Evolutionary conservation across 2,888 invertebrate species (phyloP).

Genomic region (Dynastes tityus): DNA sequence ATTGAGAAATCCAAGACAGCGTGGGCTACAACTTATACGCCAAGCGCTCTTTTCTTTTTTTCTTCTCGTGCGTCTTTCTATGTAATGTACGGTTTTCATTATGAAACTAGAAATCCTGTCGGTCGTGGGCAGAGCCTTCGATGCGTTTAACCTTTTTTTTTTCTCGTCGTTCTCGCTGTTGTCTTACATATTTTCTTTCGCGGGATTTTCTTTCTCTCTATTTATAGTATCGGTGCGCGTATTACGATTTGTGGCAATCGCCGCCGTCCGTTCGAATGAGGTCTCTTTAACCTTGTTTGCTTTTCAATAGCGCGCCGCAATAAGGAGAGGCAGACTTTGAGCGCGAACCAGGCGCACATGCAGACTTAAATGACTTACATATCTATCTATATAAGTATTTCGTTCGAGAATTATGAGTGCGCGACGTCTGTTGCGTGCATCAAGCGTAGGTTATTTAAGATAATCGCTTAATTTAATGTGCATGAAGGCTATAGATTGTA

Average conservation of each 20-base stretch:
- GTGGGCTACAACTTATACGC: conserved; percentile 13
- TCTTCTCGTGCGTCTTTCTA: not conserved
- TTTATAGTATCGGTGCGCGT: conserved; percentile 28
- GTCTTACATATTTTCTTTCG: not conserved
- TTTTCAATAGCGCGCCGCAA: conserved; percentile 8
- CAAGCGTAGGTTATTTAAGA: not conserved
- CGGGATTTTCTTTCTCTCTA: conserved; percentile 41
- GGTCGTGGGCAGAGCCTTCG: conserved; percentile 29
- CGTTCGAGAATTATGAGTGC: conserved; percentile 1
- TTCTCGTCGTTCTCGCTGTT: too few species aligned
- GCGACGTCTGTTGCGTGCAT: not conserved
- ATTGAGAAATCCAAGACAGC: conserved; percentile 34
- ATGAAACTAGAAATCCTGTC: conserved; percentile 43
- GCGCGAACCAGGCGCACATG: not conserved
- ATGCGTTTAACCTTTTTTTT: conserved; percentile 29
- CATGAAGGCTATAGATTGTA: too few species aligned
- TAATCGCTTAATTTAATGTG: conserved; percentile 13
- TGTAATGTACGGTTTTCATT: conserved; percentile 38
- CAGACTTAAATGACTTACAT: not conserved
- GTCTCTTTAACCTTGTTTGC: conserved; percentile 40
- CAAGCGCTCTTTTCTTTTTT: not conserved
- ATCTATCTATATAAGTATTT: not conserved
- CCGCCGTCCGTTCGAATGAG: conserved; percentile 1
- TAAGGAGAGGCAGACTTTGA: not conserved
- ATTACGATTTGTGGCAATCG: conserved; percentile 20